These are phyloP conservation scores for Caerostris extrusa DNA, from an alignment of 1,140 invertebrate genomes.

Conservation along the genomic window DNA sequence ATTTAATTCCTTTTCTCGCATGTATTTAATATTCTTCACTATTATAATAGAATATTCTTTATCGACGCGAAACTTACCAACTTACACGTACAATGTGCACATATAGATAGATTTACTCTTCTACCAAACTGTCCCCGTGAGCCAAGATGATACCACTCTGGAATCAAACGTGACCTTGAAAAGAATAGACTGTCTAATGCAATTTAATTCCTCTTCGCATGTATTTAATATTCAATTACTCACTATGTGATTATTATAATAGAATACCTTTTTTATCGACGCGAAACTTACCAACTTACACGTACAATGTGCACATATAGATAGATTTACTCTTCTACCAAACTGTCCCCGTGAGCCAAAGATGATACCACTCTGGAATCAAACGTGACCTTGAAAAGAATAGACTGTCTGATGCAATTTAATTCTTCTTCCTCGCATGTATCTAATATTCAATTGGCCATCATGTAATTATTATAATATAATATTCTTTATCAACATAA, in stretches of 20 bases:
- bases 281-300: too few relatives aligned
- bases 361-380: background rate
- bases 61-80: too few relatives aligned
- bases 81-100: background rate
- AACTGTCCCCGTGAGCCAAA: background rate
- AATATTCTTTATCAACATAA: too few relatives aligned
- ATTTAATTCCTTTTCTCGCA: background rate
- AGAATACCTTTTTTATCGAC: too few relatives aligned
- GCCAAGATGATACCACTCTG: background rate
- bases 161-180: conserved; percentile 68
- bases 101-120: conserved; percentile 10
- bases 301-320: background rate
- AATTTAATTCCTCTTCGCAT: conserved; percentile 6
- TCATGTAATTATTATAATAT: too few relatives aligned
- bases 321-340: background rate
- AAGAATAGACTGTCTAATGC: conserved; percentile 42
- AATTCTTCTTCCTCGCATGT: background rate
- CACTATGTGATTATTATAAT: too few relatives aligned
- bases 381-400: conserved; percentile 62
- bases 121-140: background rate
- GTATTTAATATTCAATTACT: conserved; percentile 1
- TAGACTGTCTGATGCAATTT: background rate
- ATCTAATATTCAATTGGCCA: background rate
- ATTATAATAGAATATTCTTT: too few relatives aligned
- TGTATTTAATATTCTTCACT: background rate